These are phyloP conservation scores for Ctenochaetus hawaiiensis DNA, from an alignment of 2,797 vertebrate genomes.

Conservation along the genomic window DNA sequence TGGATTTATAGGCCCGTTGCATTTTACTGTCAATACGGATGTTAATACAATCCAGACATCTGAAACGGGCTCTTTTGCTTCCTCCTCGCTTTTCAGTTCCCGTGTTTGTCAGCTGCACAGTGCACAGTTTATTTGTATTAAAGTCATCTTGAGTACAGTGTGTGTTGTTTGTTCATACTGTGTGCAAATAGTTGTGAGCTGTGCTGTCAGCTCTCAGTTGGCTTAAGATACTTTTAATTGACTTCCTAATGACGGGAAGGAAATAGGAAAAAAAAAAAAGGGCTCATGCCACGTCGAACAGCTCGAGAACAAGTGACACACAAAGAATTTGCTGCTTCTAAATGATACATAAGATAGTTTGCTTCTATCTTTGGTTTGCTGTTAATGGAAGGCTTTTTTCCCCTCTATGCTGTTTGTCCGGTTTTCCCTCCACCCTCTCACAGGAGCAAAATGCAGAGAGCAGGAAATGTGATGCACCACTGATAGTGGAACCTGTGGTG, in stretches of 20 bases:
- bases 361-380: slow-evolving; percentile 41
- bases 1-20: not conserved
- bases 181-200: slow-evolving; percentile 5
- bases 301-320: slow-evolving; percentile 11
- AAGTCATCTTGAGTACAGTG: slow-evolving; percentile 3
- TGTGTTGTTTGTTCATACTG: slow-evolving; percentile 25
- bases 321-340: slow-evolving; percentile 8
- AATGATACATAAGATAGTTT: slow-evolving; percentile 47
- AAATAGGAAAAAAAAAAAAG: not conserved
- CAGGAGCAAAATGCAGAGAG: slow-evolving; percentile 53
- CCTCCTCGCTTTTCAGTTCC: slow-evolving; percentile 1
- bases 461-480: slow-evolving; percentile 65
- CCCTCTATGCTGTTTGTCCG: slow-evolving; percentile 14
- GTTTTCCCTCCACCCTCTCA: slow-evolving; percentile 5
- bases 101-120: slow-evolving; percentile 16
- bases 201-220: slow-evolving; percentile 11
- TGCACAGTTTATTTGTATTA: slow-evolving; percentile 7
- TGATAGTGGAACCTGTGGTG: slow-evolving; percentile 55
- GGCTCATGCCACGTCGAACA: not conserved
- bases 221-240: slow-evolving; percentile 14
- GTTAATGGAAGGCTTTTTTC: slow-evolving; percentile 34
- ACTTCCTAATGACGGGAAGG: not conserved
- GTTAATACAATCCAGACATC: not conserved
- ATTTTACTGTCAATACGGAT: slow-evolving; percentile 9
- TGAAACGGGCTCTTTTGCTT: not conserved